These are phyloP conservation scores for Alviniconcha strummeri DNA, from an alignment of 2,888 invertebrate genomes.

Conservation along the genomic window DNA sequence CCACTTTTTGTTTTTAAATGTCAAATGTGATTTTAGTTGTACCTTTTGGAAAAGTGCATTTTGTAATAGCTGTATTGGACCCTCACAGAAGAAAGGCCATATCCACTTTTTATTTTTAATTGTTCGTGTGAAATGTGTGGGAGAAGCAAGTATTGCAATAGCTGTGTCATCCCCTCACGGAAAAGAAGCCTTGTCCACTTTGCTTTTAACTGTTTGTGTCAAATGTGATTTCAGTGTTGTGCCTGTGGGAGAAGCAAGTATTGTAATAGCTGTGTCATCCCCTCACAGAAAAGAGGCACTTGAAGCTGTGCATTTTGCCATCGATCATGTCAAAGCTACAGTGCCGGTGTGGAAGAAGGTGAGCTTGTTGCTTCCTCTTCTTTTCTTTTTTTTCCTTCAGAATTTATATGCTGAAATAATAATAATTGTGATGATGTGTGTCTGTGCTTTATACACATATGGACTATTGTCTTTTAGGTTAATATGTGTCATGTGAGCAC, in stretches of 20 bases:
- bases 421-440: not conserved
- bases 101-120: not conserved
- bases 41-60: conserved; percentile 85
- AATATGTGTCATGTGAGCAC: too few relatives aligned
- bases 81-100: conserved; percentile 89
- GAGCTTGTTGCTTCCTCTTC: not conserved
- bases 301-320: conserved; percentile 87
- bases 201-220: not conserved
- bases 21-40: too few relatives aligned
- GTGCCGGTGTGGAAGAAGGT: conserved; percentile 97
- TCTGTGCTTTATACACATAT: too few relatives aligned
- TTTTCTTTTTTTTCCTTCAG: not conserved
- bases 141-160: conserved; percentile 91
- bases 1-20: too few relatives aligned
- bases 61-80: conserved; percentile 92
- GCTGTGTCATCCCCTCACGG: conserved; percentile 93
- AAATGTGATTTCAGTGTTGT: conserved; percentile 76
- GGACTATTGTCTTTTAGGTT: too few relatives aligned
- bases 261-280: conserved; percentile 92
- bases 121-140: conserved; percentile 73
- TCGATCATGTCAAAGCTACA: conserved; percentile 87
- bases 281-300: conserved; percentile 89
- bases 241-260: conserved; percentile 89
- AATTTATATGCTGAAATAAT: not conserved
- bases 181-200: conserved; percentile 80